A percentile compares a stretch with the other conserved stretches of the same genome.
These are phyloP conservation scores for Monarcha castaneiventris DNA, from an alignment of 2,113 vertebrate species.

Conservation along the genomic window DNA sequence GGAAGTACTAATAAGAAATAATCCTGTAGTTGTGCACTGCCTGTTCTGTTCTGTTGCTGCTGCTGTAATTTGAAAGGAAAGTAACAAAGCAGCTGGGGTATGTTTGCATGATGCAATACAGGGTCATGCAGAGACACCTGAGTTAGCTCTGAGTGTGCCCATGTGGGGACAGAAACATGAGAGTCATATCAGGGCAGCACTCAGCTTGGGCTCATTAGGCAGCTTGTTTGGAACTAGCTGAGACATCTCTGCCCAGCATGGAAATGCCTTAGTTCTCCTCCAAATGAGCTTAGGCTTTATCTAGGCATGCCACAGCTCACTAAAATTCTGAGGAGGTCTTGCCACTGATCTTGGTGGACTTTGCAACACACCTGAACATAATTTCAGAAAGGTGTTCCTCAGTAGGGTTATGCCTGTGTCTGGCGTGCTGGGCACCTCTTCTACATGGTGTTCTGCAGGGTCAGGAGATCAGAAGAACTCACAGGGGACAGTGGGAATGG, in stretches of 20 bases:
- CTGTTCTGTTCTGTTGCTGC: not conserved
- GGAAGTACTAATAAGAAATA: slow-evolving; percentile 29
- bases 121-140: not conserved
- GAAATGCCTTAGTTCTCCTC: not conserved
- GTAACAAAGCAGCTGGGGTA: not conserved
- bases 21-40: not conserved
- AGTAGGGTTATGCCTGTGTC: not conserved
- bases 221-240: not conserved
- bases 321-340: not conserved
- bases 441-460: not conserved
- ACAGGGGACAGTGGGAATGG: not conserved
- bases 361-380: not conserved
- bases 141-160: not conserved
- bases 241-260: slow-evolving; percentile 18
- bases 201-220: slow-evolving; percentile 21
- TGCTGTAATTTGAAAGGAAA: not conserved
- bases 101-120: not conserved
- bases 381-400: not conserved
- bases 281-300: not conserved
- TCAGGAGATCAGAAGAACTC: not conserved
- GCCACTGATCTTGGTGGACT: not conserved
- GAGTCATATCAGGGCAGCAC: not conserved
- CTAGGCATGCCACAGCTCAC: not conserved
- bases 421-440: accelerated
- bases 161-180: not conserved